phyloP scores from a whole-genome alignment of 2,888 invertebrate genomes.

The Gonocerus acuteangulatus region DNA sequence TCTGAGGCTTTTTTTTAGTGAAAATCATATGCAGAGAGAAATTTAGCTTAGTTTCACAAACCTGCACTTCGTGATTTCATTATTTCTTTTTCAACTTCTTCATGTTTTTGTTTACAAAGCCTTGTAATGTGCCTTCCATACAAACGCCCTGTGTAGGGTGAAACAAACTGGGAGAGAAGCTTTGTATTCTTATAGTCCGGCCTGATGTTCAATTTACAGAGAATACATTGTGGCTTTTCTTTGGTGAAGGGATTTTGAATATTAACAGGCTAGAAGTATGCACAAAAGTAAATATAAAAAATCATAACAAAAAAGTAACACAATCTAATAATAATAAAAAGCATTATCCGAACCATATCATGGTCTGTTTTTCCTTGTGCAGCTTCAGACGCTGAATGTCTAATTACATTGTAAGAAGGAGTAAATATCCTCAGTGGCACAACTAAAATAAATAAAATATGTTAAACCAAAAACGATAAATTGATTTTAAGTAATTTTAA shows the following conservation, averaged over 20 bases:
- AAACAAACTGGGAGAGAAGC: conserved; percentile 90
- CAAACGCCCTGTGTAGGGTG: conserved; percentile 84
- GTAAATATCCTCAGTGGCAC: too few species aligned
- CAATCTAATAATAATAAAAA: too few species aligned
- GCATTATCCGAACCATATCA: too few species aligned
- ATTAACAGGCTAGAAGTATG: conserved; percentile 46
- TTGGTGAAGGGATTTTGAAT: conserved; percentile 75
- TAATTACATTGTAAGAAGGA: too few species aligned
- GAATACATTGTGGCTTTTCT: conserved; percentile 63
- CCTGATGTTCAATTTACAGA: conserved; percentile 73
- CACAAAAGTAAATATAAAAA: background rate
- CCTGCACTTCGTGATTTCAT: conserved; percentile 66
- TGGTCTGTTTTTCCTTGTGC: too few species aligned
- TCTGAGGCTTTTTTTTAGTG: too few species aligned
- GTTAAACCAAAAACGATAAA: too few species aligned
- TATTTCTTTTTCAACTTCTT: conserved; percentile 64
- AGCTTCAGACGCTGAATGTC: too few species aligned
- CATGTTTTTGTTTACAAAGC: conserved; percentile 75
- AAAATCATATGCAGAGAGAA: too few species aligned
- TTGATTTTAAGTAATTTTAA: too few species aligned
- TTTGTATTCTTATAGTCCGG: conserved; percentile 87
- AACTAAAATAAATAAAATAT: too few species aligned
- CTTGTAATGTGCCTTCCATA: conserved; percentile 92
- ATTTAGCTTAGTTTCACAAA: too few species aligned
- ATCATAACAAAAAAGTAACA: background rate